phyloP scores from a whole-genome alignment of 2,797 vertebrate genomes.

The Poeciliopsis presidionis region DNA sequence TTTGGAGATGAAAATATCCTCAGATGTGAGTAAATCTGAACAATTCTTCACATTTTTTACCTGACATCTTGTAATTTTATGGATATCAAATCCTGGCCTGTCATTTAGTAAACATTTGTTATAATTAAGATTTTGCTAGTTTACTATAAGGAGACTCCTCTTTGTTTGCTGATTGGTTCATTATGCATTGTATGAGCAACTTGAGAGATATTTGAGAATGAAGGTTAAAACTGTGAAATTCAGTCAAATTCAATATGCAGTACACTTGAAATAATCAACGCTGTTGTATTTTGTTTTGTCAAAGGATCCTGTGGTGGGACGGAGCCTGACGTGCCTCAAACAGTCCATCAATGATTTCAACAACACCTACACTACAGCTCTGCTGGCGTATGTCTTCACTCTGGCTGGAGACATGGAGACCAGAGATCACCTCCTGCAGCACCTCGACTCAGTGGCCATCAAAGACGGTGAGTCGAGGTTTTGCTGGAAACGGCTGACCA shows the following conservation, averaged over 20 bases:
- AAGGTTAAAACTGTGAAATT: neutral
- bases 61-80: neutral
- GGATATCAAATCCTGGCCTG: neutral
- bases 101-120: neutral
- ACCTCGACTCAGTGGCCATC: constrained; percentile 60
- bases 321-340: constrained; percentile 75
- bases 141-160: neutral
- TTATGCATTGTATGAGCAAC: neutral
- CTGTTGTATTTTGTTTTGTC: neutral
- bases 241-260: too few relatives aligned
- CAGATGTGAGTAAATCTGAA: constrained; percentile 40
- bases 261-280: too few relatives aligned
- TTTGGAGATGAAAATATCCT: constrained; percentile 67
- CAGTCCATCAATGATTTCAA: constrained; percentile 50
- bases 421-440: constrained; percentile 62
- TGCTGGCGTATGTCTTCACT: constrained; percentile 85
- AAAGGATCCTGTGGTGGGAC: neutral
- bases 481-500: neutral
- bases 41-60: neutral
- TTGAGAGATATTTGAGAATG: neutral
- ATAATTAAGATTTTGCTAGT: neutral
- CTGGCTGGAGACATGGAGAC: constrained; percentile 77
- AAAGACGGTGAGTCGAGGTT: constrained; percentile 62
- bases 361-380: constrained; percentile 79
- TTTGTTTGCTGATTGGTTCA: neutral